A percentile compares a stretch with the other conserved stretches of the same genome.
Evolutionary conservation across 2,113 vertebrate species (phyloP).

Genomic region (Tragelaphus imberbis): DNA sequence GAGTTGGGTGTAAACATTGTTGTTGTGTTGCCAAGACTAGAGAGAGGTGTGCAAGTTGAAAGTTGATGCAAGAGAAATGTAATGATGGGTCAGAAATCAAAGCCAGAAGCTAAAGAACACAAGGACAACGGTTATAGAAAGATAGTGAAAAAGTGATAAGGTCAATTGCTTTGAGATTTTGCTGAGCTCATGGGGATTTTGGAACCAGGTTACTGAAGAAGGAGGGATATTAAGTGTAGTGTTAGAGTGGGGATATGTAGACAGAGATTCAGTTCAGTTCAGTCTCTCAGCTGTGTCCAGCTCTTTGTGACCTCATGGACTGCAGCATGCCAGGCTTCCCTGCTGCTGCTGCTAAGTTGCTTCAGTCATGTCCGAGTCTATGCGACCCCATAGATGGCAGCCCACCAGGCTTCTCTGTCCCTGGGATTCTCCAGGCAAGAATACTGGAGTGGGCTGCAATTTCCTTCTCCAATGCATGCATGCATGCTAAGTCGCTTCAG

Average conservation of each 20-base stretch:
- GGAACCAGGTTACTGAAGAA: not conserved
- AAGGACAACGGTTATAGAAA: not conserved
- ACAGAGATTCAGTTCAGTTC: not conserved
- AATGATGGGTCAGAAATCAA: not conserved
- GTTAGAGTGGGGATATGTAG: not conserved
- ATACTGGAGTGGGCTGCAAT: too few species aligned
- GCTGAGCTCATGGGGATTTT: not conserved
- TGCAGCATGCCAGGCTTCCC: not conserved
- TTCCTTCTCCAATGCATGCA: too few species aligned
- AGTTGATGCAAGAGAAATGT: not conserved
- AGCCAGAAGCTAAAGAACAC: not conserved
- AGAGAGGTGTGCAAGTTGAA: not conserved
- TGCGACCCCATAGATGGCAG: too few species aligned
- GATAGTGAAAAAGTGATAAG: not conserved
- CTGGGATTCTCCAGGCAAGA: too few species aligned
- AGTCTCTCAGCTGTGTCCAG: fast-evolving
- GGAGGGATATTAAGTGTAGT: not conserved
- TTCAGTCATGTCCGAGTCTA: too few species aligned
- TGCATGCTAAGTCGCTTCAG: too few species aligned
- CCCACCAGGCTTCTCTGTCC: too few species aligned
- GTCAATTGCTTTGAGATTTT: not conserved
- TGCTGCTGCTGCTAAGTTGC: not conserved
- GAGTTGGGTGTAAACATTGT: not conserved
- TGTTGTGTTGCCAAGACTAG: not conserved
- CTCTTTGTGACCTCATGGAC: not conserved